Evolutionary conservation across 2,797 vertebrate genomes (phyloP).

Genomic region (Enteromius unitaeniatus): DNA sequence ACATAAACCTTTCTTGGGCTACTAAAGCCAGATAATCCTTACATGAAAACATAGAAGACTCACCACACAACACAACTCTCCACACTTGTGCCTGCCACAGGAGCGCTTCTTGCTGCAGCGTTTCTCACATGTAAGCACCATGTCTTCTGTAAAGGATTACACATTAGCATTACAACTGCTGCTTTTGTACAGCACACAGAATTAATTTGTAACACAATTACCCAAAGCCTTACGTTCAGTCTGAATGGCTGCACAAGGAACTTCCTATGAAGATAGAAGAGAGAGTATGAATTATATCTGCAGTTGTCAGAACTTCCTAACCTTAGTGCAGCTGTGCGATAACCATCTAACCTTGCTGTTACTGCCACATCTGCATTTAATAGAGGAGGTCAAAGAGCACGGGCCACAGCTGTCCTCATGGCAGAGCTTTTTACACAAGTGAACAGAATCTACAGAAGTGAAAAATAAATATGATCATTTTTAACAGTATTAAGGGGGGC

Average conservation of each 20-base stretch:
- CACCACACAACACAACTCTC: conserved; percentile 96
- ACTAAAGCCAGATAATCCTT: not conserved
- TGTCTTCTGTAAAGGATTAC: conserved; percentile 76
- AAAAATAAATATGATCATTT: not conserved
- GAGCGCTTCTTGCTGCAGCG: conserved; percentile 94
- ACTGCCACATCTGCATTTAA: conserved; percentile 93
- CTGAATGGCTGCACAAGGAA: conserved; percentile 88
- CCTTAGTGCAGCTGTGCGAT: not conserved
- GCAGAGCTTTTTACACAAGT: conserved; percentile 92
- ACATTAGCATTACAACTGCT: not conserved
- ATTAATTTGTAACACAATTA: not conserved
- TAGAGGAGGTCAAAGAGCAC: conserved; percentile 89
- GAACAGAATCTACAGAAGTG: conserved; percentile 83
- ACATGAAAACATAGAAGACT: conserved; percentile 63
- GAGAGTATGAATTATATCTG: not conserved
- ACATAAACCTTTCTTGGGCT: conserved; percentile 1
- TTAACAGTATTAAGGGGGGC: not conserved
- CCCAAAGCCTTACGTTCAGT: conserved; percentile 84
- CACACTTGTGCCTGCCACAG: conserved; percentile 96
- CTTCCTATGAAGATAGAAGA: conserved; percentile 82
- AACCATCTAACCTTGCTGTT: conserved; percentile 85
- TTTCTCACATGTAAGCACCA: conserved; percentile 91
- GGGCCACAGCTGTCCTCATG: conserved; percentile 93
- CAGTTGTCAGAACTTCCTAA: not conserved
- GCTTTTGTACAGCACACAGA: not conserved